phyloP scores from a whole-genome alignment of 2,113 vertebrate species.

The Stigmatopora nigra region DNA sequence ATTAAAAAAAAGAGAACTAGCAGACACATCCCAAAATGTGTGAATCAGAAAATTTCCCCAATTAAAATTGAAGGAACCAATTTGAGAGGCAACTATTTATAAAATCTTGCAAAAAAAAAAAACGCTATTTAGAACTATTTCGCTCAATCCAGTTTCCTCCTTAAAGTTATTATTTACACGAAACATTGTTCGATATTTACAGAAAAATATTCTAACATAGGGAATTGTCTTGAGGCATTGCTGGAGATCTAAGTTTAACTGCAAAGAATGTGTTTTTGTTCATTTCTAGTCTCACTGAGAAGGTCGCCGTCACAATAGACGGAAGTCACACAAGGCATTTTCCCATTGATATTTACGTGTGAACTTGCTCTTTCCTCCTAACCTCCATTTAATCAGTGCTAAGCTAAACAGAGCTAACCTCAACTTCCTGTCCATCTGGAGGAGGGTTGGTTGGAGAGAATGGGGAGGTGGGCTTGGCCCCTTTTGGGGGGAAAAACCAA shows the following conservation, averaged over 20 bases:
- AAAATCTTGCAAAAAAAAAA: not conserved
- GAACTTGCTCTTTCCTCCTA: constrained; percentile 8
- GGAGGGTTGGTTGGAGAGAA: not conserved
- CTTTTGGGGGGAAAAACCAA: not conserved
- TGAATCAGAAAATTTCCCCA: not conserved
- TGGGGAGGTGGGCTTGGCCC: constrained; percentile 6
- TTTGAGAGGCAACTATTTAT: too few relatives aligned
- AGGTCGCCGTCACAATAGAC: constrained; percentile 58
- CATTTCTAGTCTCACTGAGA: constrained; percentile 43
- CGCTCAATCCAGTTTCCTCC: too few relatives aligned
- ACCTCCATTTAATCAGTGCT: constrained; percentile 42
- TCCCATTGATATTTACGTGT: constrained; percentile 28
- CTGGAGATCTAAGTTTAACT: constrained; percentile 2
- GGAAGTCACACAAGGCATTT: constrained; percentile 57
- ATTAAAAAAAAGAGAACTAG: not conserved
- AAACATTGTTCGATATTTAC: too few relatives aligned
- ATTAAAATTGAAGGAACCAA: too few relatives aligned
- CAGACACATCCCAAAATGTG: not conserved
- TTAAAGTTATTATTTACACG: not conserved
- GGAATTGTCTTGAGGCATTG: not conserved
- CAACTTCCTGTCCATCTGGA: constrained; percentile 56
- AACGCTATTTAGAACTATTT: not conserved
- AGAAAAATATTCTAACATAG: not conserved
- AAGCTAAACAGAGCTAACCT: constrained; percentile 42
- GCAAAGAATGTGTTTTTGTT: constrained; percentile 26